Base-by-base conservation (phyloP, 2,797 vertebrate genomes). In the Antennarius maculatus region DNA sequence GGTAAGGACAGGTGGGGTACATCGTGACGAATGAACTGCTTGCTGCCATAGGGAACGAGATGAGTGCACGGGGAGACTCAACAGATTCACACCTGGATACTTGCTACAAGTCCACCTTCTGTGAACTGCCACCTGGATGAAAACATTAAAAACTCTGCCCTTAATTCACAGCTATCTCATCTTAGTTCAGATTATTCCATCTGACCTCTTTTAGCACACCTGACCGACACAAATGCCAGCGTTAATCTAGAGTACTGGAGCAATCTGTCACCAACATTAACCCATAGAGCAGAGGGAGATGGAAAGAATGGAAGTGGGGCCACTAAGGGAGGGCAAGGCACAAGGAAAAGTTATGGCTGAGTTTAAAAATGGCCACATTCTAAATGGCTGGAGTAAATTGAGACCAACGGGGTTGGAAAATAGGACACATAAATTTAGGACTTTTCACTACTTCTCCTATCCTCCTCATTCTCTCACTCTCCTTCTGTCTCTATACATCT, bases 361-460 rank as follows among this genome's bases (percentile, higher is more conserved):
- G 81, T 88, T 85, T 87, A 78, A 80, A 90, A 88, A 85, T 80
- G 84, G 83, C 77, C 76, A 81, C 74, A 74, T 79, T 85, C 83
- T 69, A 87, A 92, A 90, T 80, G 82, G 83, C 66, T 62, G 12
- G 74, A 86, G 82, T 86, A 87, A 86, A 91, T 88, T 82, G 79
- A 92, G 88, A 92, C 82, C 87, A 84, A 84, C 74, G 46, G 81
- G 87, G 79, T 77, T 86, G 80, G 80, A 86, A 92, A 93, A 89
- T 90, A 89, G 91, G 89, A 90, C 92, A 91, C 79, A 82, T 90
- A 92, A 89, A 92, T 92, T 84, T 91, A 90, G 83, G 76, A 64
- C 87, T 59, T 84, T 62, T 81, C 70, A 31, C 61, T 63, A 28
- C 27, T 66, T 74, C 37, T 69, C 50, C 53, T 55, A n/a, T 27